These are phyloP conservation scores for Hyphantria cunea DNA, from an alignment of 1,140 invertebrate genomes.

Conservation along the genomic window DNA sequence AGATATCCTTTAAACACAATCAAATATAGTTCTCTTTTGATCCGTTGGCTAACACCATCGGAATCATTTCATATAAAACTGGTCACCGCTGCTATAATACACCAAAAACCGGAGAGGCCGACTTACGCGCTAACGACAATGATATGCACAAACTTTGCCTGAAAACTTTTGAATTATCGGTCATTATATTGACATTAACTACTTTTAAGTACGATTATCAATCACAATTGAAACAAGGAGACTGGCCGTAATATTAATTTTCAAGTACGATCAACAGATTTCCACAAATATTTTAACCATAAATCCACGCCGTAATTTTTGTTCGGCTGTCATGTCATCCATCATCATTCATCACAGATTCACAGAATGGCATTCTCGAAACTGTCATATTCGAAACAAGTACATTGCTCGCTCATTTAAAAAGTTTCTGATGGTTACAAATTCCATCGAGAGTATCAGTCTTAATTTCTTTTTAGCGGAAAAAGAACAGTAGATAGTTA, in stretches of 20 bases:
- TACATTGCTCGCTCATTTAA: slow-evolving; percentile 8
- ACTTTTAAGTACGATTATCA: slow-evolving; percentile 47
- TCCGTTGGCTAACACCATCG: slow-evolving; percentile 51
- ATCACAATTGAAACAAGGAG: slow-evolving; percentile 31
- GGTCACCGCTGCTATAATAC: slow-evolving; percentile 67
- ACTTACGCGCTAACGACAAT: slow-evolving; percentile 67
- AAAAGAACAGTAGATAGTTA: too few species aligned
- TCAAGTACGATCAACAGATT: slow-evolving; percentile 61
- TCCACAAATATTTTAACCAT: slow-evolving; percentile 64
- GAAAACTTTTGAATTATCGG: slow-evolving; percentile 72
- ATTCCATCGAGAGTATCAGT: slow-evolving; percentile 5
- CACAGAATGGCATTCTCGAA: slow-evolving; percentile 38
- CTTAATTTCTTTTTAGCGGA: too few species aligned
- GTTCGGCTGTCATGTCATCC: slow-evolving; percentile 61
- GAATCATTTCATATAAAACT: slow-evolving; percentile 62
- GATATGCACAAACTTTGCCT: slow-evolving; percentile 79
- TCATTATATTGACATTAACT: slow-evolving; percentile 68
- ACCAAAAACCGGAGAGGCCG: slow-evolving; percentile 57
- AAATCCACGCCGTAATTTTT: slow-evolving; percentile 78
- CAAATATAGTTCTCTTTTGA: slow-evolving; percentile 68
- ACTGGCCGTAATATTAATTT: slow-evolving; percentile 38
- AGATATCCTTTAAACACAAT: slow-evolving; percentile 51
- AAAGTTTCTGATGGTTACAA: background rate
- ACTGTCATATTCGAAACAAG: slow-evolving; percentile 4
- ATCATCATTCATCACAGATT: slow-evolving; percentile 53